A percentile compares a stretch with the other conserved stretches of the same genome.
phyloP scores from a whole-genome alignment of 2,113 vertebrate genomes.

The Cavia porcellus region DNA sequence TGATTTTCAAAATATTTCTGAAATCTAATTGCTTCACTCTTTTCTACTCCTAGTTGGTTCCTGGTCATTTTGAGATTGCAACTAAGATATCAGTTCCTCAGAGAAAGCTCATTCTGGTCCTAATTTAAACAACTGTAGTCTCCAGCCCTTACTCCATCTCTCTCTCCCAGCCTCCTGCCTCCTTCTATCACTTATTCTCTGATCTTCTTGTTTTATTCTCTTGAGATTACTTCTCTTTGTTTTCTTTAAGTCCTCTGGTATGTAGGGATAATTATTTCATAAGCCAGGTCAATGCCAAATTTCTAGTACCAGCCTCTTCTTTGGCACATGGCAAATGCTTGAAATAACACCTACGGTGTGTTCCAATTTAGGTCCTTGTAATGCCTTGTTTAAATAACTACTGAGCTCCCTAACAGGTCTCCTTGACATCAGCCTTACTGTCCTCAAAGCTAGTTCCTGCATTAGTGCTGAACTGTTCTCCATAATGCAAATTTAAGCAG shows the following conservation, averaged over 20 bases:
- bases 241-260: background rate
- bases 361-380: background rate
- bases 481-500: background rate
- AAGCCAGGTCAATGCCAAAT: background rate
- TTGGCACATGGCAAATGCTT: background rate
- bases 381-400: background rate
- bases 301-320: background rate
- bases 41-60: background rate
- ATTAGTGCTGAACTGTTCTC: background rate
- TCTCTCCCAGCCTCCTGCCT: background rate
- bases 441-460: background rate
- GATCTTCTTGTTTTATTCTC: background rate
- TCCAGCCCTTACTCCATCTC: background rate
- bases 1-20: constrained; percentile 43
- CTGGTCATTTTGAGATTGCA: background rate
- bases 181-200: background rate
- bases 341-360: background rate
- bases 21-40: background rate
- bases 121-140: background rate
- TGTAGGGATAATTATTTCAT: background rate
- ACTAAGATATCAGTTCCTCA: background rate
- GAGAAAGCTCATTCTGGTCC: background rate
- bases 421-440: background rate
- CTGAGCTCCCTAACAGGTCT: background rate
- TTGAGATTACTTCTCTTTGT: background rate